Base-by-base conservation (phyloP, 1,140 invertebrate genomes). In the Xylocopa sonorina region DNA sequence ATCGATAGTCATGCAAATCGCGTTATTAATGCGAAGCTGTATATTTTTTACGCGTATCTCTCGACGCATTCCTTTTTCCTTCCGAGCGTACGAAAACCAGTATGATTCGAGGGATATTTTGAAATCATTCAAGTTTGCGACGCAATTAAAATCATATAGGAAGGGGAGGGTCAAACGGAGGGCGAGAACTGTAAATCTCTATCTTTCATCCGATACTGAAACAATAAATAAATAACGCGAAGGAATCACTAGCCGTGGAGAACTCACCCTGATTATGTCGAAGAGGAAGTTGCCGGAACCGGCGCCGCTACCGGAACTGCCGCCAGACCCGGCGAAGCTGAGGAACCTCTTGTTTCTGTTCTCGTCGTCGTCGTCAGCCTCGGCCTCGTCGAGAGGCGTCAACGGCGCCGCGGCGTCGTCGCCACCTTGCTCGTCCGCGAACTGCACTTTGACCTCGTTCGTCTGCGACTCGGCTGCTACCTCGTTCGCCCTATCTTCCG, bases 221-320 rank as follows among this genome's bases (percentile, higher is more conserved):
- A 16, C 10, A 29, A 10, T 2, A 2, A 6, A 3, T 0, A 12
- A 4, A 46, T 46, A 46, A 10, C 16, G 12, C 12, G 10, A 18
- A 24, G 27, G n/a, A 5, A 7, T 21, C 1, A 9, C 14, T 46
- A 46, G 10, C 7, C 10, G 4, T 3, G 12, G 18, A 16, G 10
- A 78, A 94, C 95, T 96, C 93, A 97, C 96, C 94, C 96, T 94
- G 89, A 97, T 96, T 85, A 97, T 96, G 91, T 97, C 97, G 92
- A 97, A 97, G 73, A 97, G 93, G 93, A 97, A 97, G 93, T 97
- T 97, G 72, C 97, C 97, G 14, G 96, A 97, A 48, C 96, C 96
- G 67, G 95, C 95, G 18, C 94, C 94, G 75, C 93, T 94, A 21
- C 94, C 94, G 64, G 94, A 93, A 32, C 90, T 93, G 74, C 90